Evolutionary conservation across 2,113 vertebrate genomes (phyloP).

Genomic region (Leptodactylus fuscus): DNA sequence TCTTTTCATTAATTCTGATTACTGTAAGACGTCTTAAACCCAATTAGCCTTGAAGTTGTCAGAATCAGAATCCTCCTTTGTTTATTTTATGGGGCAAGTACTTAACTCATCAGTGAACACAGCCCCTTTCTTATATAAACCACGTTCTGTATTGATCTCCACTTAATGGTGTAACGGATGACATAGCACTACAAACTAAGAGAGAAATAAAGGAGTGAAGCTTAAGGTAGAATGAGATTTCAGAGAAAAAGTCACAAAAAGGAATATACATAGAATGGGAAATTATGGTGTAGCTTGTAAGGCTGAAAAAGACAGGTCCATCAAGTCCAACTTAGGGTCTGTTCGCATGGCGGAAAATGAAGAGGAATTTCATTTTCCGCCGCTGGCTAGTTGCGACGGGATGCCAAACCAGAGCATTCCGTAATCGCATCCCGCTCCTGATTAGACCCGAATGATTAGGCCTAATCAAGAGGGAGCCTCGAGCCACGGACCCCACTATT

Average conservation of each 20-base stretch:
- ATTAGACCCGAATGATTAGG: too few relatives aligned
- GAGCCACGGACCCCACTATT: too few relatives aligned
- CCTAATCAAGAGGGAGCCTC: too few relatives aligned
- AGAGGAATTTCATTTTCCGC: too few relatives aligned
- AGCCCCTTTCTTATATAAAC: conserved; percentile 10
- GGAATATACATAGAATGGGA: not conserved
- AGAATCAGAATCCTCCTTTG: not conserved
- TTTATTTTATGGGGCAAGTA: conserved; percentile 4
- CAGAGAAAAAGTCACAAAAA: not conserved
- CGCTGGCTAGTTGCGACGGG: too few relatives aligned
- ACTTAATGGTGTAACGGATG: conserved; percentile 7
- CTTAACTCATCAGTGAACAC: not conserved
- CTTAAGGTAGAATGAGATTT: not conserved
- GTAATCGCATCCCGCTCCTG: too few relatives aligned
- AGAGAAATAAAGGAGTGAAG: not conserved
- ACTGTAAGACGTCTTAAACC: not conserved
- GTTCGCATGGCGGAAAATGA: too few relatives aligned
- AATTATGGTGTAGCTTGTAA: too few relatives aligned
- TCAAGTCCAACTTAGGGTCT: too few relatives aligned
- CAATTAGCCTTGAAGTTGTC: conserved; percentile 22
- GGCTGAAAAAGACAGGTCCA: too few relatives aligned
- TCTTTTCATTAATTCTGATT: not conserved
- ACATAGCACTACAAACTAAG: not conserved
- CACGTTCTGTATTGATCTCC: not conserved
- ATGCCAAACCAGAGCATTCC: too few relatives aligned